Evolutionary conservation across 2,797 vertebrate genomes (phyloP).

Genomic region (Loriculus beryllinus): DNA sequence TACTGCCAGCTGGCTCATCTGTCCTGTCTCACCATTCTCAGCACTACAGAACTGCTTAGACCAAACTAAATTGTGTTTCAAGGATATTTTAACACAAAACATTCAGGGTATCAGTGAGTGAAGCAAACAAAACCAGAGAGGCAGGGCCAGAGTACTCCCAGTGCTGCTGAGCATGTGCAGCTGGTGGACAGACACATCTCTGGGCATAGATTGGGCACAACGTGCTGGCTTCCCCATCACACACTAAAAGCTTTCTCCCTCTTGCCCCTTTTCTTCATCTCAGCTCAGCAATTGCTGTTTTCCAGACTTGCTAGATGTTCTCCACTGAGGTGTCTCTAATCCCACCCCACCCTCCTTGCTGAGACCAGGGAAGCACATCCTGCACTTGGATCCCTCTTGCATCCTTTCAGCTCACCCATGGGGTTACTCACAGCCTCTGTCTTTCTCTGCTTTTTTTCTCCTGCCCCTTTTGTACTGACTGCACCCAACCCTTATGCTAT

Average conservation of each 20-base stretch:
- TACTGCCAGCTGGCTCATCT: background rate
- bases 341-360: fast-evolving
- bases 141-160: no score
- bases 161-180: background rate
- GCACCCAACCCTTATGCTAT: background rate
- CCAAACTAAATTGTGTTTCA: background rate
- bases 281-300: background rate
- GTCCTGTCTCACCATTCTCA: background rate
- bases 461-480: background rate
- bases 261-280: background rate
- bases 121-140: background rate
- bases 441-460: background rate
- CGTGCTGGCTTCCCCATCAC: background rate
- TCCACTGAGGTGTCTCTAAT: background rate
- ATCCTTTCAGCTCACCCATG: background rate
- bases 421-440: background rate
- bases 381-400: background rate
- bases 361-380: background rate
- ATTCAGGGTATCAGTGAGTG: background rate
- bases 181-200: background rate
- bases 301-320: background rate
- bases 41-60: background rate
- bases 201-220: background rate
- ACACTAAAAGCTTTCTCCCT: background rate
- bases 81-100: background rate